Percentiles rank a stretch among this genome's conserved stretches.
These are phyloP conservation scores for Betta splendens DNA, from an alignment of 2,797 vertebrate genomes.

Conservation along the genomic window DNA sequence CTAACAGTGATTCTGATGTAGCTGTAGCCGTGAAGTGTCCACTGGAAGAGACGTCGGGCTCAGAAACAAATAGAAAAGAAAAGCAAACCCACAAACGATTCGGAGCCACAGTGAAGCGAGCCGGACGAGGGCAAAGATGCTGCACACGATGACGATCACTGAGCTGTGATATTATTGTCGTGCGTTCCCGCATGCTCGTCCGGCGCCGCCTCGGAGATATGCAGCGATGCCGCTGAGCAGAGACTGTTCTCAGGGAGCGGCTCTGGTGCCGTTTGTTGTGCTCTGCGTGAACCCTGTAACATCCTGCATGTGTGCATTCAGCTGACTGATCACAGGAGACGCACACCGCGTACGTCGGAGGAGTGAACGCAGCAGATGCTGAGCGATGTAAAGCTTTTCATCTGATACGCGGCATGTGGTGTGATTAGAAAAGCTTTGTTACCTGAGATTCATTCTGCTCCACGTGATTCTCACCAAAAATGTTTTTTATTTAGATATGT, in stretches of 20 bases:
- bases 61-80: neutral
- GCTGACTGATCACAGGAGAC: conserved; percentile 62
- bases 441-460: conserved; percentile 7
- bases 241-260: conserved; percentile 39
- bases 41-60: no score
- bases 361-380: conserved; percentile 41
- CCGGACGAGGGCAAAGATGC: neutral
- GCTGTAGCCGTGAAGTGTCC: no score
- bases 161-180: conserved; percentile 11
- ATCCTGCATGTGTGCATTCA: conserved; percentile 47
- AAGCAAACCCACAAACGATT: neutral
- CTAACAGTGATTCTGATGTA: no score
- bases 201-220: no score
- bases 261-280: conserved; percentile 55
- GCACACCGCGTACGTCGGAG: conserved; percentile 40
- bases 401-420: conserved; percentile 39
- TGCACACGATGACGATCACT: conserved; percentile 16
- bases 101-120: neutral
- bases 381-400: conserved; percentile 45
- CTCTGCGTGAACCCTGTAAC: conserved; percentile 51
- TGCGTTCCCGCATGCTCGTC: neutral
- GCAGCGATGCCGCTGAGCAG: no score
- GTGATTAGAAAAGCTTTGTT: conserved; percentile 31
- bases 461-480: no score
- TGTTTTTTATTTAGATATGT: no score